phyloP scores from a whole-genome alignment of 92 coral and sea anemone species.

The Palythoa grandis region DNA sequence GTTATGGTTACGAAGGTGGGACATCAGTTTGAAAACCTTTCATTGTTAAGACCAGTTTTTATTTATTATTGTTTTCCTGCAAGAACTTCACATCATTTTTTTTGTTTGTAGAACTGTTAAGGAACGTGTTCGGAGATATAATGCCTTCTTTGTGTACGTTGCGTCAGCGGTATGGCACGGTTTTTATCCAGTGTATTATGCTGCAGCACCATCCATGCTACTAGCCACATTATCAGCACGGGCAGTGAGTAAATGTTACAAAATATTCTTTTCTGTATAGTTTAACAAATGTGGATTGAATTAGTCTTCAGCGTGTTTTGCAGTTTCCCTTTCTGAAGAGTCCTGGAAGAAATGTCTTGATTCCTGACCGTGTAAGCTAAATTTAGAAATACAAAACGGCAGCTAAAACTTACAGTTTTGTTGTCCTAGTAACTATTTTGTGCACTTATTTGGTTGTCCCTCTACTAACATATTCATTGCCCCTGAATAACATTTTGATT shows the following conservation, averaged over 20 bases:
- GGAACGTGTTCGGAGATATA: constrained; percentile 26
- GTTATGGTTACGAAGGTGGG: constrained; percentile 36
- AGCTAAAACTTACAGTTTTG: too few species aligned
- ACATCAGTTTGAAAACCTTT: background rate
- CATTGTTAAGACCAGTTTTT: background rate
- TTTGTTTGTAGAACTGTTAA: constrained; percentile 17
- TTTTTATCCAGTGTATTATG: constrained; percentile 42
- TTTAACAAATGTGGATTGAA: background rate
- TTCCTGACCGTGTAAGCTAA: too few species aligned
- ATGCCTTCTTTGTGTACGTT: constrained; percentile 7
- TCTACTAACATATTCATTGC: too few species aligned
- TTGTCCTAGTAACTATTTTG: too few species aligned
- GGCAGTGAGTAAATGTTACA: constrained; percentile 5
- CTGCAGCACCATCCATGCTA: constrained; percentile 34
- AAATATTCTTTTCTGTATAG: background rate
- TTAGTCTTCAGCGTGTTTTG: background rate
- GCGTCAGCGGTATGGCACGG: constrained; percentile 43
- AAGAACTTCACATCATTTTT: background rate
- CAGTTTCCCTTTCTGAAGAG: too few species aligned
- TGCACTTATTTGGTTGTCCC: too few species aligned
- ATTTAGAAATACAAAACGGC: too few species aligned
- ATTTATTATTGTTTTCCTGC: background rate
- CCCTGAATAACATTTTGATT: too few species aligned
- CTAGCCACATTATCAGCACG: constrained; percentile 36
- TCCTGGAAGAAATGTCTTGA: too few species aligned